Evolutionary conservation across 2,888 invertebrate species (phyloP), one percentile per base, ranked within the genome.

Genomic region (Orchesellides sinensis): DNA sequence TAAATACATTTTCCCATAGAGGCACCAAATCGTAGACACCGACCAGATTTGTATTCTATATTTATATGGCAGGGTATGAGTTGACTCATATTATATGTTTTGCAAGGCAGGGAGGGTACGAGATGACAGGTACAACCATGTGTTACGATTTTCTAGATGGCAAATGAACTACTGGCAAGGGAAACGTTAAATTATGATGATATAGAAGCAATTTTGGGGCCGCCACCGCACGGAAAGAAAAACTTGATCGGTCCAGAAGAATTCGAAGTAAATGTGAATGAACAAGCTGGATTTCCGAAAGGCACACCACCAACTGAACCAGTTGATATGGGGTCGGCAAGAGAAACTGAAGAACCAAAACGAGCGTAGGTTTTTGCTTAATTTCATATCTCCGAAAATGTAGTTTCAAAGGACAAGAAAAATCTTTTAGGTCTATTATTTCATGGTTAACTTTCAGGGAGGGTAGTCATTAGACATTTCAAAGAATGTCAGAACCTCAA

Each of bases 131-230:
- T n/a, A n/a, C n/a, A n/a, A n/a, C n/a, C n/a, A n/a, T n/a, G n/a
- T n/a, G n/a, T n/a, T n/a, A n/a, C 78, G 78, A 40, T 8, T 84
- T 82, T 91, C 27, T 90, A 98, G 98, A 92, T 99, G 77, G 98
- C 99, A 0, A 93, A 95, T 90, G 93, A 94, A 14, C 92, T 99
- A 27, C 89, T 99, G 25, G 94, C 95, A 89, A 96, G 94, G 89
- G 99, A 99, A 91, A 97, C 98, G 0, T 91, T 99, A 4, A 96
- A 95, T 89, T 96, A 96, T 89, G 94, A 96, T 83, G 96, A 99
- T 88, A 94, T 99, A 1, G 95, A 96, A 89, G 90, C 91, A 8
- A 92, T 99, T 63, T 93, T 99, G 84, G 99, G 99, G 0, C 96
- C 97, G 0, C 98, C 98, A 0, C 94, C 95, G 0, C 56, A 70